phyloP scores from a whole-genome alignment of 2,797 vertebrate species.

The Lacerta agilis region DNA sequence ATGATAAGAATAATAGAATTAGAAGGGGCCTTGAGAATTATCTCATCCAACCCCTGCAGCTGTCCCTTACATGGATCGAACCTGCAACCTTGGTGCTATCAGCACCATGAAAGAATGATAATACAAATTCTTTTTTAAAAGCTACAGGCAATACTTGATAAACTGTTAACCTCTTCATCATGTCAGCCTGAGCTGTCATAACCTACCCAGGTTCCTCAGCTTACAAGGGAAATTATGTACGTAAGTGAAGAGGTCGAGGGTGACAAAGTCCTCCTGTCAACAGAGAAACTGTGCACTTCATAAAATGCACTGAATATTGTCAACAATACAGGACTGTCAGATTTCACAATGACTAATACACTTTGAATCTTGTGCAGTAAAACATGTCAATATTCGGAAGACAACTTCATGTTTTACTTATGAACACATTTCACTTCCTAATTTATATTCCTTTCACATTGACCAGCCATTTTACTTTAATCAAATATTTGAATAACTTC shows the following conservation, averaged over 20 bases:
- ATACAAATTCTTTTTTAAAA: neutral
- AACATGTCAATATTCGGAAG: neutral
- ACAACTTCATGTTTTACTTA: conserved; percentile 16
- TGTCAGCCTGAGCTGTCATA: neutral
- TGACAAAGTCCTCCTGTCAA: neutral
- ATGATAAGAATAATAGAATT: neutral
- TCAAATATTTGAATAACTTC: conserved; percentile 30
- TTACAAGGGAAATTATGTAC: neutral
- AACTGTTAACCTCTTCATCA: conserved; percentile 13
- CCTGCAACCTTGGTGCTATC: no score
- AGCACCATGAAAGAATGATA: neutral
- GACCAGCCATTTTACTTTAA: conserved; percentile 23
- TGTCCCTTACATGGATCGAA: no score
- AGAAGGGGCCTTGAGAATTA: no score
- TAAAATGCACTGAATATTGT: neutral
- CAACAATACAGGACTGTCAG: neutral
- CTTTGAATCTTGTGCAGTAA: neutral
- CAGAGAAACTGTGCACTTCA: neutral
- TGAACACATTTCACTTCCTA: neutral
- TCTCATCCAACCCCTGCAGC: no score
- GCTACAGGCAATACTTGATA: neutral
- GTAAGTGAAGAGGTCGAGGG: neutral
- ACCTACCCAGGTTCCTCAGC: neutral
- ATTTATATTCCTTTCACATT: conserved; percentile 23
- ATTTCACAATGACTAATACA: neutral